These are phyloP conservation scores for Nothocercus julius DNA, from an alignment of 2,113 vertebrate species.

Conservation along the genomic window DNA sequence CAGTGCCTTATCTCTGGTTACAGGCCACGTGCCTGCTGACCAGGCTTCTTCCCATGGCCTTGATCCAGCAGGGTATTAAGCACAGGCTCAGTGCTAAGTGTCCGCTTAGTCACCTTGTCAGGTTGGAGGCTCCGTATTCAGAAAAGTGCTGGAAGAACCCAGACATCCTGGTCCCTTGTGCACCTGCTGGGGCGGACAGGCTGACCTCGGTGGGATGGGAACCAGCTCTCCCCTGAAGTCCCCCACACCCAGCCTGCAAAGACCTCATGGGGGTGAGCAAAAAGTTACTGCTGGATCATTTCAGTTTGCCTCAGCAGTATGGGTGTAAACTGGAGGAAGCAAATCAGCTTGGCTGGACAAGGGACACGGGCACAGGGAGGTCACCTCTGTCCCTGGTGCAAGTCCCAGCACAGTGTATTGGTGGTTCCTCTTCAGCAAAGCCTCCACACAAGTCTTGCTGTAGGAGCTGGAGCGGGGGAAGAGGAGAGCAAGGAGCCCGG, in stretches of 20 bases:
- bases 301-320: neutral
- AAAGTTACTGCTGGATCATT: neutral
- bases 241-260: neutral
- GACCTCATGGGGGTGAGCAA: neutral
- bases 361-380: neutral
- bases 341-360: neutral
- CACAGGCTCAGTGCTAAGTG: neutral
- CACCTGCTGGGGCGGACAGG: too few relatives aligned
- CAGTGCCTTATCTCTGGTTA: neutral
- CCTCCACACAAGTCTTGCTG: fast-evolving
- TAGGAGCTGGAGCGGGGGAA: neutral
- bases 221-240: neutral
- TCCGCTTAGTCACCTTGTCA: neutral
- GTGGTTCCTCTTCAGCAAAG: neutral
- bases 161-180: neutral
- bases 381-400: neutral
- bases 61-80: fast-evolving
- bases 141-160: too few relatives aligned
- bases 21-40: neutral
- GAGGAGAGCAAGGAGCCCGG: neutral
- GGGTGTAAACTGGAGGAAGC: neutral
- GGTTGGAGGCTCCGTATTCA: neutral
- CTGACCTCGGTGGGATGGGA: too few relatives aligned
- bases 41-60: neutral
- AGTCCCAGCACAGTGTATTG: neutral